phyloP scores from a whole-genome alignment of 2,113 vertebrate species.

The Calyptommatus sinebrachiatus region DNA sequence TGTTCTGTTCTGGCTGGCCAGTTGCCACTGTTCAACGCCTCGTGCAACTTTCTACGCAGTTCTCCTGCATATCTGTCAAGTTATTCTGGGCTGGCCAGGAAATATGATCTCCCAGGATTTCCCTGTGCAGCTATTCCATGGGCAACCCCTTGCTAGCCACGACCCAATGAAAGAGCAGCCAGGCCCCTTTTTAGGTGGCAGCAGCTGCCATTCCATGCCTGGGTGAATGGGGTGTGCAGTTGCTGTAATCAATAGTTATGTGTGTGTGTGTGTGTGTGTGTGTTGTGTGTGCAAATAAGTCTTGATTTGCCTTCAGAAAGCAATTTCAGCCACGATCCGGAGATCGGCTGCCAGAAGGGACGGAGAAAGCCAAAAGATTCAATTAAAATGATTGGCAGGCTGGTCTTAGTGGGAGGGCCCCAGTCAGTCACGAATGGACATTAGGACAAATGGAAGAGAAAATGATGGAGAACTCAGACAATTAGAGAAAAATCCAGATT shows the following conservation, averaged over 20 bases:
- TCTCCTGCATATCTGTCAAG: not conserved
- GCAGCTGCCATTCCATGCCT: constrained; percentile 21
- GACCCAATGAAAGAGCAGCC: constrained; percentile 27
- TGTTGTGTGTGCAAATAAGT: not conserved
- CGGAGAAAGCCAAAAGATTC: constrained; percentile 35
- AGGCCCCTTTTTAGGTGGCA: constrained; percentile 14
- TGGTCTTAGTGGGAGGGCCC: constrained; percentile 20
- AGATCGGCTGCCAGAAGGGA: constrained; percentile 38
- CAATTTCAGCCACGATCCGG: constrained; percentile 17
- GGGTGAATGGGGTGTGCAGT: constrained; percentile 20
- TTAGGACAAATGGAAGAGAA: not conserved
- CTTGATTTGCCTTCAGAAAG: constrained; percentile 36
- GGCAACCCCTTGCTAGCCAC: constrained; percentile 11
- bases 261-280: not conserved
- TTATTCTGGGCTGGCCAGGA: not conserved
- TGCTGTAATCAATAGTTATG: constrained; percentile 38
- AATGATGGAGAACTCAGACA: not conserved
- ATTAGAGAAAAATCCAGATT: not conserved
- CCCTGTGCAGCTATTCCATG: not conserved
- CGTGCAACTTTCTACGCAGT: not conserved
- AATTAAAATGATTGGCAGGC: constrained; percentile 53
- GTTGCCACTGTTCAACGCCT: too few relatives aligned
- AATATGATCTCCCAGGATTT: not conserved
- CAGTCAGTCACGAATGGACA: not conserved
- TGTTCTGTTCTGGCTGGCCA: too few relatives aligned